Base-by-base conservation (phyloP, 2,113 vertebrate species). In the Toxostoma redivivum region DNA sequence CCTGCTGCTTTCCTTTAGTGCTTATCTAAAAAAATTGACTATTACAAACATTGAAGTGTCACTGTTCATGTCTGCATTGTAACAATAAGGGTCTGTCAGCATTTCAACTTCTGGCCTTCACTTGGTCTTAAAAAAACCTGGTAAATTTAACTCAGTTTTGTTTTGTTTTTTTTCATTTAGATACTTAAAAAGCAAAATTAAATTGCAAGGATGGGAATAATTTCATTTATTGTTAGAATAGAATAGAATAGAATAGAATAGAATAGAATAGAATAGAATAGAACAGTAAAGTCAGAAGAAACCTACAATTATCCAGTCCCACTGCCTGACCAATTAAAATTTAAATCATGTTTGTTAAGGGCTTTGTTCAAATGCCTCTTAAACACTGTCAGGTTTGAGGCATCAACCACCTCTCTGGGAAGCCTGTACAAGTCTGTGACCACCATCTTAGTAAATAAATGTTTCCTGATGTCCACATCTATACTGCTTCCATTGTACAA, bases 21-120 rank as follows among this genome's bases (percentile, higher is more conserved):
- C 95, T 96, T 93, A 93, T 65, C 64, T 95, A 89, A 64, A 94
- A 38, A 94, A 97, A 94, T 4, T 48, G 28, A 96, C 96, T 96
- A 96, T 92, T 96, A 65, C 60, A 94, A 92, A 95, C 77, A 92
- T 19, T 90, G 85, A 81, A 65, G 85, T 89, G 50, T 76, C 76
- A 82, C 54, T 82, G 27, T 73, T 91, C 33, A 44, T 96, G 64
- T 35, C 58, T 91, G 8, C 24, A 61, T 33, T 87, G 35, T 44
- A 92, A 66, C 54, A 88, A 57, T 40, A 82, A 65, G 16, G 24
- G 11, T 50, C 37, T 84, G 61, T 37, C 37, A 92, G 53, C 18
- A 73, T 84, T 97, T 93, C 89, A 69, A 77, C 12, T 92, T 85
- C 44, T 90, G 22, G 38, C 7, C 17, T 91, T 86, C 61, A 61